Percentiles rank a stretch among this genome's conserved stretches.
These are phyloP conservation scores for Arbacia lixula DNA, from an alignment of 53 echinoderm and acorn worm species.

Conservation along the genomic window DNA sequence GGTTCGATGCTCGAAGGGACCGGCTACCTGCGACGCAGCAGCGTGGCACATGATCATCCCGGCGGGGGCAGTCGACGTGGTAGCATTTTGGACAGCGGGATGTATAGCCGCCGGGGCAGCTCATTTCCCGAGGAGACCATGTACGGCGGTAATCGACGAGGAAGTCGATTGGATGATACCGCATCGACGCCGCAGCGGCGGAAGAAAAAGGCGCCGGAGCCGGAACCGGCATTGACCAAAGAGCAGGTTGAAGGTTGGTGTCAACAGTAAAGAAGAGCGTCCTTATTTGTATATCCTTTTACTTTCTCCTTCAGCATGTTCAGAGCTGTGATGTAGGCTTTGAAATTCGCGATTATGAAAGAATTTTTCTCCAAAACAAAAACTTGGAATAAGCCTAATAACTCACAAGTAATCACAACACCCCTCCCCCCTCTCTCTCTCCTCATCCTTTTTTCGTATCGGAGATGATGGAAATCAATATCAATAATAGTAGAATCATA, in stretches of 20 bases:
- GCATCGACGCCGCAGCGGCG: not conserved
- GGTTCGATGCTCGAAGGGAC: not conserved
- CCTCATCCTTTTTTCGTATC: not conserved
- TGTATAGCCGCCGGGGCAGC: constrained; percentile 2
- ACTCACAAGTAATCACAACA: no score
- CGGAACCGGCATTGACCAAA: constrained; percentile 77
- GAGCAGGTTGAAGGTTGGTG: constrained; percentile 80
- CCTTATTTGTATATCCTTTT: no score
- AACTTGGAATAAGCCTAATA: no score
- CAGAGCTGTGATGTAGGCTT: no score
- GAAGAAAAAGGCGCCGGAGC: constrained; percentile 35
- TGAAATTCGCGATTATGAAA: no score
- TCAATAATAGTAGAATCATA: no score
- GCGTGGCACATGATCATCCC: not conserved
- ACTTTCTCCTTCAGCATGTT: no score
- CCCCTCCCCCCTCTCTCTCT: not conserved
- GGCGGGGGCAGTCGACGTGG: not conserved
- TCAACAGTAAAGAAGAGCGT: no score
- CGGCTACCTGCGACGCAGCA: not conserved
- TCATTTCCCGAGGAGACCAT: not conserved
- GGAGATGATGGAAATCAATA: not conserved
- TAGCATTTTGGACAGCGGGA: not conserved
- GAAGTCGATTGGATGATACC: constrained; percentile 4
- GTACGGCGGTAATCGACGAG: constrained; percentile 8
- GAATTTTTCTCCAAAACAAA: no score